Percentiles rank a stretch among this genome's conserved stretches.
Evolutionary conservation across 2,888 invertebrate genomes (phyloP).

Genomic region (Lycophotia porphyrea): DNA sequence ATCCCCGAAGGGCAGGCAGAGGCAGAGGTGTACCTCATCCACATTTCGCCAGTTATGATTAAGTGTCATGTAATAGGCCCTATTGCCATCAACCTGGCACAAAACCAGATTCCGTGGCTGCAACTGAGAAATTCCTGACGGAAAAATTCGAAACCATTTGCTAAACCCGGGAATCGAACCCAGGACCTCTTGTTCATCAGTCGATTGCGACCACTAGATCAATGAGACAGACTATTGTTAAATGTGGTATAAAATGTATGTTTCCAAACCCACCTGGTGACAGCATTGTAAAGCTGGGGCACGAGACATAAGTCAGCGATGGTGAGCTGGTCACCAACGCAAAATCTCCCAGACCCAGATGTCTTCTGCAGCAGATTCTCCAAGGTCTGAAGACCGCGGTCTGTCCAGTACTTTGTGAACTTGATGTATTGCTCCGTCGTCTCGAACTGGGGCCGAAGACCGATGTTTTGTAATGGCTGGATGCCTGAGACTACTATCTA

Average conservation of each 20-base stretch:
- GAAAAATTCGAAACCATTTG: too few species aligned
- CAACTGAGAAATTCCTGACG: too few species aligned
- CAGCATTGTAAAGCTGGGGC: conserved; percentile 91
- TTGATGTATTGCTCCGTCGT: conserved; percentile 81
- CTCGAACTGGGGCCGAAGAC: conserved; percentile 82
- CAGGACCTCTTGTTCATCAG: too few species aligned
- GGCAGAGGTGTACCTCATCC: too few species aligned
- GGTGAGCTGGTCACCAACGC: conserved; percentile 91
- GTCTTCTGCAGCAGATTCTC: conserved; percentile 86
- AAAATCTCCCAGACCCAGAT: conserved; percentile 89
- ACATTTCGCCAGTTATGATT: too few species aligned
- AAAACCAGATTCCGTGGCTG: too few species aligned
- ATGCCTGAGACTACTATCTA: conserved; percentile 91
- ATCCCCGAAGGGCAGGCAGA: too few species aligned
- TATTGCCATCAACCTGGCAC: too few species aligned
- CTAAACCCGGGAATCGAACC: too few species aligned
- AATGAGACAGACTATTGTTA: too few species aligned
- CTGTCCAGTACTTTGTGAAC: conserved; percentile 89
- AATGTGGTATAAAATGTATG: neutral
- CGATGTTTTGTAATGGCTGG: conserved; percentile 92
- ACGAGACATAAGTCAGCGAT: conserved; percentile 93
- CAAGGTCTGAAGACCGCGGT: conserved; percentile 89
- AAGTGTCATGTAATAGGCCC: too few species aligned
- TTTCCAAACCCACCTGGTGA: conserved; percentile 81
- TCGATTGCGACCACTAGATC: too few species aligned